Evolutionary conservation across 2,888 invertebrate species (phyloP).

Genomic region (Silvanus unidentatus): DNA sequence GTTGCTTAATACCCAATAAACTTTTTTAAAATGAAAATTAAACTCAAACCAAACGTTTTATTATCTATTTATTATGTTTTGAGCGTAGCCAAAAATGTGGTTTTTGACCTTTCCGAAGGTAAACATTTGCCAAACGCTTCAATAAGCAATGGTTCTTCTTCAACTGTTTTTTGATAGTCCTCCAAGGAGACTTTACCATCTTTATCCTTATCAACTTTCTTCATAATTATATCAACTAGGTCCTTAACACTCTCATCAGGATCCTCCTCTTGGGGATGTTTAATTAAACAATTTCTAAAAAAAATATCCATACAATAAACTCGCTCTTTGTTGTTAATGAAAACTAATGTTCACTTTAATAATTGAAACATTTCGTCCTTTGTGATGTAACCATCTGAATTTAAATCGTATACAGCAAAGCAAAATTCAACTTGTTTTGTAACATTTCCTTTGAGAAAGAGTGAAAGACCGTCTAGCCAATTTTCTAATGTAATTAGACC

Average conservation of each 20-base stretch:
- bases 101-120: conserved; percentile 55
- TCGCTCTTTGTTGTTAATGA: no score
- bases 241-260: conserved; percentile 68
- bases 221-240: conserved; percentile 64
- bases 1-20: no score
- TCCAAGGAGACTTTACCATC: conserved; percentile 67
- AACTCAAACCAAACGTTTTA: no score
- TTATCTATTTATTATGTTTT: no score
- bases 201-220: conserved; percentile 67
- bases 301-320: conserved; percentile 9
- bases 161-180: conserved; percentile 61
- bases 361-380: conserved; percentile 70
- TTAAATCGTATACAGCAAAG: conserved; percentile 65
- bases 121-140: conserved; percentile 72
- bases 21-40: no score
- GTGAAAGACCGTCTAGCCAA: conserved; percentile 64
- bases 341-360: no score
- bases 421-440: conserved; percentile 63
- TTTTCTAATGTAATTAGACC: conserved; percentile 48
- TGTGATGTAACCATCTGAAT: conserved; percentile 62
- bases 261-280: conserved; percentile 67
- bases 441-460: conserved; percentile 60
- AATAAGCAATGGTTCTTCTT: conserved; percentile 61
- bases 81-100: conserved; percentile 44
- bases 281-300: conserved; percentile 53